Percentiles rank a stretch among this genome's conserved stretches.
phyloP scores from a whole-genome alignment of 2,113 vertebrate genomes.

The Cynopterus brachyotis region DNA sequence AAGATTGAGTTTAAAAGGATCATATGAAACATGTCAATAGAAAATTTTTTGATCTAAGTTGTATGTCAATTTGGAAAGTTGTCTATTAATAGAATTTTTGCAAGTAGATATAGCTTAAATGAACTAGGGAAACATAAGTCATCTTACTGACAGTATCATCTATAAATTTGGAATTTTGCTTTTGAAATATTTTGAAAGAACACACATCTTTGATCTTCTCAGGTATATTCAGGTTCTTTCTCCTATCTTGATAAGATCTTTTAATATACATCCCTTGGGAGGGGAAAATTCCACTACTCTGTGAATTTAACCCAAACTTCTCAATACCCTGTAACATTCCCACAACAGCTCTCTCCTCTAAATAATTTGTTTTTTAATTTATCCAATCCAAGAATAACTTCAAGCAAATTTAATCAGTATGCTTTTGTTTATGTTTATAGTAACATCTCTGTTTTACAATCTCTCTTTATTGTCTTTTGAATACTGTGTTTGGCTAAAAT shows the following conservation, averaged over 20 bases:
- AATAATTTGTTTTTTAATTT: background rate
- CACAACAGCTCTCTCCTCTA: background rate
- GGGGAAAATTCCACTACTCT: background rate
- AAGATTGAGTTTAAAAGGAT: background rate
- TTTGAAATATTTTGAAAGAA: constrained; percentile 27
- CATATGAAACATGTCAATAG: background rate
- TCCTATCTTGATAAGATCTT: background rate
- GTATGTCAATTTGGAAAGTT: constrained; percentile 16
- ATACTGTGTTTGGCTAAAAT: constrained; percentile 47
- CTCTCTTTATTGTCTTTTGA: constrained; percentile 53
- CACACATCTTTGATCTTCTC: background rate
- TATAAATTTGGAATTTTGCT: constrained; percentile 3
- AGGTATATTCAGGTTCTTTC: background rate
- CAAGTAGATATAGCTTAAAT: background rate
- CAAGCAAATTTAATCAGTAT: constrained; percentile 23
- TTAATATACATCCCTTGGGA: background rate
- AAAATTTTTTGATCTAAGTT: constrained; percentile 21
- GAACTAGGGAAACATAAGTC: background rate
- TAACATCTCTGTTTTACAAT: constrained; percentile 18
- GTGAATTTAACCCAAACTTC: background rate
- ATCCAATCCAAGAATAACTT: background rate
- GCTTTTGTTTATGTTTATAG: constrained; percentile 50
- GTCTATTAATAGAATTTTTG: background rate
- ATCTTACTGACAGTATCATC: constrained; percentile 5
- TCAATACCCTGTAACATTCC: background rate